Base-by-base conservation (phyloP, 2,113 vertebrate species). In the Pelvicachromis taeniatus region DNA sequence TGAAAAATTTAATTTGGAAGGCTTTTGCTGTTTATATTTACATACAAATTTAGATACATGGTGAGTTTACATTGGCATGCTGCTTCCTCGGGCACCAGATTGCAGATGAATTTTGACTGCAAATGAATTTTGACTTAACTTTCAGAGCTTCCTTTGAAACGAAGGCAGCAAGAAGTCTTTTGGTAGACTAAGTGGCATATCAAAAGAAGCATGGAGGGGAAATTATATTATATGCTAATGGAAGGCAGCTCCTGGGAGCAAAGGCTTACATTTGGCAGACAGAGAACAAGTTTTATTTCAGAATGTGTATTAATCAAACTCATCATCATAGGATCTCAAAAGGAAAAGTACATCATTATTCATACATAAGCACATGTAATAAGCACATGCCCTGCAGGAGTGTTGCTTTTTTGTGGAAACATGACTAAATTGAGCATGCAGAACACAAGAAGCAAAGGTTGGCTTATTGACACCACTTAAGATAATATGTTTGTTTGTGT, bases 401-500 rank as follows among this genome's bases (percentile, higher is more conserved):
- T 23, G 77, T 17, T n/a, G n/a, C n/a, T 45, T 23, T 79, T 61
- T 35, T 52, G 48, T 63, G 78, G 84, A 86, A 90, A 86, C 65
- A 83, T 78, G 73, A 86, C 61, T 87, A 91, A 92, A 94, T 92
- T 80, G 87, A 77, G 77, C 85, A 65, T 82, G 87, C 23, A n/a
- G 14, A 80, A 75, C 80, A 78, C 81, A 78, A 63, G 38, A 83
- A 82, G 38, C 82, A 92, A 85, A 92, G 83, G 91, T 88, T 26
- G 75, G 9, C 58, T 81, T 87, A 81, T 90, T 89, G 85, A 87
- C 86, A 83, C 58, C 88, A 84, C 90, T 92, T 92, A 91, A 45
- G 88, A 93, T 91, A 92, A 92, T 83, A 85, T 73, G 79, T 86
- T 89, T 89, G 59, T 88, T 78, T 85, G 85, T 82, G 85, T 73